These are phyloP conservation scores for Nipponacmea schrenckii DNA, from an alignment of 2,888 invertebrate genomes.

Conservation along the genomic window DNA sequence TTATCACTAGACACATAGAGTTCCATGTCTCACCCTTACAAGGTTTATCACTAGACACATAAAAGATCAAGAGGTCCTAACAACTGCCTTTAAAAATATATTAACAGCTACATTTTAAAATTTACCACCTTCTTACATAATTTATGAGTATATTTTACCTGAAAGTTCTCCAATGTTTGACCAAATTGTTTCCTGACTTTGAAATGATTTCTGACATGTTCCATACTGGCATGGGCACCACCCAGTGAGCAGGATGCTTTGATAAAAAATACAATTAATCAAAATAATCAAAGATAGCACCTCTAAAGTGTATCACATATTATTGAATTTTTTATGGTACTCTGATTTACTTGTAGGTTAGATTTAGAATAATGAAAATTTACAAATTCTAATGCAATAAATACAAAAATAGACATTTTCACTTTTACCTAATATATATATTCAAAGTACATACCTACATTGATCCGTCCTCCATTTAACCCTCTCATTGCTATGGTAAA, in stretches of 20 bases:
- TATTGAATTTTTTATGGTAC: too few relatives aligned
- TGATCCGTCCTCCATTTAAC: slow-evolving; percentile 72
- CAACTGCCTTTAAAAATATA: too few relatives aligned
- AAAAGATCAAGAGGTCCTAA: too few relatives aligned
- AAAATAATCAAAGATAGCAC: background rate
- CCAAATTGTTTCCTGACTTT: slow-evolving; percentile 72
- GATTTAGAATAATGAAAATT: too few relatives aligned
- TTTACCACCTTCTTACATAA: background rate
- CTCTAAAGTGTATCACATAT: background rate
- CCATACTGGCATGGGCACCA: slow-evolving; percentile 71
- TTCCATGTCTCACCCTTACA: too few relatives aligned
- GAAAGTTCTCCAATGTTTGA: slow-evolving; percentile 70
- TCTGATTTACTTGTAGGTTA: too few relatives aligned
- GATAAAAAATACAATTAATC: slow-evolving; percentile 26
- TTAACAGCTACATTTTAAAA: too few relatives aligned
- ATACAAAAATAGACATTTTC: too few relatives aligned
- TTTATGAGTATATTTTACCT: slow-evolving; percentile 61
- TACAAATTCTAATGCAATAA: too few relatives aligned
- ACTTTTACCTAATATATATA: too few relatives aligned
- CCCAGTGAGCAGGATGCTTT: slow-evolving; percentile 73
- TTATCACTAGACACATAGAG: too few relatives aligned
- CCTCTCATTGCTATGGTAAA: slow-evolving; percentile 74
- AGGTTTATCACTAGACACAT: too few relatives aligned
- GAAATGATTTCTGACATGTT: slow-evolving; percentile 70
- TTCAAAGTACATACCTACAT: slow-evolving; percentile 65